Evolutionary conservation across 2,888 invertebrate genomes (phyloP), one percentile per base, ranked within the genome.

Genomic region (Anthophora plumipes): DNA sequence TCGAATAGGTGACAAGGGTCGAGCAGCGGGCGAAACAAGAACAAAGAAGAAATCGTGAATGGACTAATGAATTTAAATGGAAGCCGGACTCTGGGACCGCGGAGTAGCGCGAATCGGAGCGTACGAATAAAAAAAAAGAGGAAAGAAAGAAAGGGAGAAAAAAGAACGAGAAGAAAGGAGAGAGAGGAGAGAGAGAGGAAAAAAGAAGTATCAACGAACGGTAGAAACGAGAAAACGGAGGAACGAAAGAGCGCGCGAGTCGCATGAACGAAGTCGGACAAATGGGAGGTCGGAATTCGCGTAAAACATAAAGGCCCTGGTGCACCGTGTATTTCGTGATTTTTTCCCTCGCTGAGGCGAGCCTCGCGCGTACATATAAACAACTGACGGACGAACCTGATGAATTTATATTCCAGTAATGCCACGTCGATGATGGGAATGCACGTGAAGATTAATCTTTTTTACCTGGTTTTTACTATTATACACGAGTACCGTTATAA

Each of bases 31-130:
- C 41, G 55, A 50, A 66, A 80, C 54, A 74, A 52, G 80, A 80
- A 81, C 75, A 80, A 57, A 74, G 81, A 66, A 68, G 64, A 48
- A 80, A 68, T 61, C 61, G 60, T 75, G 81, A 80, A 80, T 80
- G 79, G 79, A 80, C 74, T 80, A 80, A 75, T 80, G 80, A 81
- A 80, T 81, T 81, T 69, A 81, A 81, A 81, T 80, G 75, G 66
- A 60, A 64, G 59, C 52, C 20, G 80, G 64, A 48, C 50, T 46
- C 69, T 31, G 41, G 55, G 12, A 22, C 20, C 70, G 59, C 25
- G 66, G 69, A 67, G 74, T 50, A 67, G 61, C 64, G 70, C 75
- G 82, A 81, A 81, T 74, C 80, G 55, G 70, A 48, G 63, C 67
- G 57, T 46, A 54, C 55, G 52, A 17, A 48, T 22, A 1, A 57